Conservation (phyloP, 2,888 invertebrate genomes). For the Strigamia crassipes region DNA sequence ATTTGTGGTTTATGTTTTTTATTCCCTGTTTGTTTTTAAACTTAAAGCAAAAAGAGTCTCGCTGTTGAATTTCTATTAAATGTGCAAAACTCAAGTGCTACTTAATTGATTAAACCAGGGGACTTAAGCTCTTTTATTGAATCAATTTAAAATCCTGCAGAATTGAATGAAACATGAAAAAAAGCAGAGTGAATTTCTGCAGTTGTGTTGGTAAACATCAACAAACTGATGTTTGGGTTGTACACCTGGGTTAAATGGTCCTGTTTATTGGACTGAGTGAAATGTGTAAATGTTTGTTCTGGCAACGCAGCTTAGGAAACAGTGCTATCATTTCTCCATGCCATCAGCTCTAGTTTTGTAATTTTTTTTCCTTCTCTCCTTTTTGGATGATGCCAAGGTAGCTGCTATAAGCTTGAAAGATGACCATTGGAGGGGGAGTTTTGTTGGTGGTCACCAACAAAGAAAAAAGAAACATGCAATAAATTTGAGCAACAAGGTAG, state of each 20-base stretch:
- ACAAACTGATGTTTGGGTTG: slow-evolving; percentile 22
- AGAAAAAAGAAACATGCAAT: slow-evolving; percentile 15
- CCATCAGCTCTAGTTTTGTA: slow-evolving; percentile 18
- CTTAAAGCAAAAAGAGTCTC: background rate
- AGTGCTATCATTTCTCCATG: slow-evolving; percentile 33
- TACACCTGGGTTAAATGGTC: slow-evolving; percentile 33
- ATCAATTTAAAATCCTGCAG: too few relatives aligned
- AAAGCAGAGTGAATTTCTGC: background rate
- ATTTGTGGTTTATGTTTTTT: background rate
- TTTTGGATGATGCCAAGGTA: slow-evolving; percentile 37
- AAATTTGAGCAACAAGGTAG: slow-evolving; percentile 39
- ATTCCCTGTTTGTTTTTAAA: background rate
- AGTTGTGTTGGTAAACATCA: slow-evolving; percentile 18
- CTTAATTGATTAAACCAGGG: too few relatives aligned
- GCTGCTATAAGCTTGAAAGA: slow-evolving; percentile 38
- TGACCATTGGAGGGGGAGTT: slow-evolving; percentile 14
- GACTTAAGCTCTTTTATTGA: too few relatives aligned
- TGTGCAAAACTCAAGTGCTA: background rate
- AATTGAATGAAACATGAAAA: background rate
- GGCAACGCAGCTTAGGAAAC: slow-evolving; percentile 1
- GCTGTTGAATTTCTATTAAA: background rate
- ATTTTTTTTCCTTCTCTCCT: background rate
- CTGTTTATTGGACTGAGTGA: slow-evolving; percentile 22
- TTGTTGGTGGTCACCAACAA: background rate
- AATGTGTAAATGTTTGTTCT: slow-evolving; percentile 42